A percentile compares a stretch with the other conserved stretches of the same genome.
Evolutionary conservation across 2,113 vertebrate genomes (phyloP).

Genomic region (Emydura subglobosa): DNA sequence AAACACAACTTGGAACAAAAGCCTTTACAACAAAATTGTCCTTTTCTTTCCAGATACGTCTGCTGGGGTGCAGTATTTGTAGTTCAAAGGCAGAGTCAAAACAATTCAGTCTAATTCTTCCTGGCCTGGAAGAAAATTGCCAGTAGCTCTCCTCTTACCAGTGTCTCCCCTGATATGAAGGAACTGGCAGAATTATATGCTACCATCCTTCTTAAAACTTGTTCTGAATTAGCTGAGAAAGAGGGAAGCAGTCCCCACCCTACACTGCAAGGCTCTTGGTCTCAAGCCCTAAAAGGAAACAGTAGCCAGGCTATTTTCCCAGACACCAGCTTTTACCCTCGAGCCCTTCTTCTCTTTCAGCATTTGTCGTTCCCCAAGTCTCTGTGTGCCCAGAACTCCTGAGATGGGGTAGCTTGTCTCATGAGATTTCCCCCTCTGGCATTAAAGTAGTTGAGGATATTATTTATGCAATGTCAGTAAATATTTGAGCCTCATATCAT

Average conservation of each 20-base stretch:
- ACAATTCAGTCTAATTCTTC: not conserved
- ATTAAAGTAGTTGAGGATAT: not conserved
- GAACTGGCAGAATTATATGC: not conserved
- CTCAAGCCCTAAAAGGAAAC: not conserved
- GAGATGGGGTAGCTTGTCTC: not conserved
- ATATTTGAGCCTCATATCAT: not conserved
- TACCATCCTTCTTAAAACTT: not conserved
- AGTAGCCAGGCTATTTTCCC: not conserved
- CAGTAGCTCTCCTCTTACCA: not conserved
- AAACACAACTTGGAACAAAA: not conserved
- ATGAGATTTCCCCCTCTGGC: not conserved
- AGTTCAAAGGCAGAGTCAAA: not conserved
- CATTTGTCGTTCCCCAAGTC: not conserved
- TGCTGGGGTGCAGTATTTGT: not conserved
- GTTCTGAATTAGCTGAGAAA: not conserved
- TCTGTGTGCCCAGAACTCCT: not conserved
- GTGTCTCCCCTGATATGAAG: not conserved
- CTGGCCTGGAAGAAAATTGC: not conserved
- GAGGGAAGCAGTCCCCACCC: not conserved
- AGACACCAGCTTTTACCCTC: not conserved
- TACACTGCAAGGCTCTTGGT: rapidly evolving
- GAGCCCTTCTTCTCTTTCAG: not conserved
- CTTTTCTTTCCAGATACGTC: not conserved
- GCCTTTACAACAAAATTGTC: not conserved
- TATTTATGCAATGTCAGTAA: not conserved